A percentile compares a stretch with the other conserved stretches of the same genome.
Conservation (phyloP, 2,888 invertebrate genomes). For the Archaeoteleia sp. region DNA sequence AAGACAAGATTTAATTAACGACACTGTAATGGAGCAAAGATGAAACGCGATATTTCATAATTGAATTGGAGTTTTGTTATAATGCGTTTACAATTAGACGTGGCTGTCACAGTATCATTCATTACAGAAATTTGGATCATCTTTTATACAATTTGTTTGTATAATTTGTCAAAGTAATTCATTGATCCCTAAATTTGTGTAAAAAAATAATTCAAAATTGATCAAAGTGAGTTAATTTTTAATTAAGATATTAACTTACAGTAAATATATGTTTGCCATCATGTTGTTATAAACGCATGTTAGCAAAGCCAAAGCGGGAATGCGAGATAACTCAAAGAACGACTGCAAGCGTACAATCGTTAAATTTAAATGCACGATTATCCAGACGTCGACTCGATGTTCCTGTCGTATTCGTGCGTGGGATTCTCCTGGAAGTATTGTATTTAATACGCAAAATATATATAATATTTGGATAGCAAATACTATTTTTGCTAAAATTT, state of each 20-base stretch:
- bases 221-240: too few relatives aligned
- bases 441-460: conserved; percentile 36
- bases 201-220: too few relatives aligned
- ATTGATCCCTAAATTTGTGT: too few relatives aligned
- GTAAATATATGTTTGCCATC: neutral
- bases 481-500: conserved; percentile 49
- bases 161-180: too few relatives aligned
- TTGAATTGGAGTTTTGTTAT: neutral
- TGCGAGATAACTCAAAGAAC: conserved; percentile 32
- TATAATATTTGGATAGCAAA: conserved; percentile 25
- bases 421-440: conserved; percentile 34
- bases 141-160: too few relatives aligned
- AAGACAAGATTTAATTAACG: conserved; percentile 30
- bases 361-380: conserved; percentile 58
- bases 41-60: too few relatives aligned
- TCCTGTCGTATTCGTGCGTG: conserved; percentile 35
- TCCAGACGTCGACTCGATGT: conserved; percentile 37
- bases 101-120: too few relatives aligned
- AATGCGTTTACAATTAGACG: conserved; percentile 1
- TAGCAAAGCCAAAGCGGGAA: conserved; percentile 13
- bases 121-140: too few relatives aligned
- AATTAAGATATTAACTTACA: neutral
- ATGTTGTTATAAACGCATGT: conserved; percentile 17
- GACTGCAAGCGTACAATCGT: conserved; percentile 65
- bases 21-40: too few relatives aligned